A percentile compares a stretch with the other conserved stretches of the same genome.
These are phyloP conservation scores for Lepisosteus osseus DNA, from an alignment of 2,113 vertebrate species.

Conservation along the genomic window DNA sequence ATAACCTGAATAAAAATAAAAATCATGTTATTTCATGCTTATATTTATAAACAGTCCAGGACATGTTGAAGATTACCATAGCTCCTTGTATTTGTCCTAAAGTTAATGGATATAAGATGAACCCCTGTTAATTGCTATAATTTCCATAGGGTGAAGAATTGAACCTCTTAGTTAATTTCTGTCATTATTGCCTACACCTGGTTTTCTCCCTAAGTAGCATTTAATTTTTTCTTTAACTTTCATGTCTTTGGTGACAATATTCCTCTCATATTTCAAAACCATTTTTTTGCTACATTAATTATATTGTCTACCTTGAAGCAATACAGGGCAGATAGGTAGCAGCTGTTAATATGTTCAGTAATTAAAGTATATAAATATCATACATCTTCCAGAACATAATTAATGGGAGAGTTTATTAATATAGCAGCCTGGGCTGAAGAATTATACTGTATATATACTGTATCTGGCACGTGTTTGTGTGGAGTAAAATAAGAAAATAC, in stretches of 20 bases:
- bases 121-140: slow-evolving; percentile 20
- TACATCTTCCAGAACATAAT: slow-evolving; percentile 42
- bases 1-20: slow-evolving; percentile 18
- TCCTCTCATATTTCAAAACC: slow-evolving; percentile 30
- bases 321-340: slow-evolving; percentile 39
- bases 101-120: slow-evolving; percentile 11
- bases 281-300: slow-evolving; percentile 34
- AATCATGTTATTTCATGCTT: slow-evolving; percentile 9
- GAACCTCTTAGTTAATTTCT: slow-evolving; percentile 5
- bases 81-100: slow-evolving; percentile 10
- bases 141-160: slow-evolving; percentile 3
- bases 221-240: slow-evolving; percentile 32
- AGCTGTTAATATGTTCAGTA: slow-evolving; percentile 42
- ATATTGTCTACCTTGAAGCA: slow-evolving; percentile 25
- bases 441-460: not conserved
- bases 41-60: slow-evolving; percentile 17
- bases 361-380: slow-evolving; percentile 62
- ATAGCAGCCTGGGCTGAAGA: slow-evolving; percentile 2
- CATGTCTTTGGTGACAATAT: slow-evolving; percentile 40
- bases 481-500: slow-evolving; percentile 5
- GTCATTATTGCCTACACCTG: slow-evolving; percentile 9
- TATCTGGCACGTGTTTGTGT: not conserved
- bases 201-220: slow-evolving; percentile 7
- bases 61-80: slow-evolving; percentile 16
- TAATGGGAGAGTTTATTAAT: slow-evolving; percentile 43